Conservation (phyloP, 2,888 invertebrate genomes). For the Alentia gelatinosa region DNA sequence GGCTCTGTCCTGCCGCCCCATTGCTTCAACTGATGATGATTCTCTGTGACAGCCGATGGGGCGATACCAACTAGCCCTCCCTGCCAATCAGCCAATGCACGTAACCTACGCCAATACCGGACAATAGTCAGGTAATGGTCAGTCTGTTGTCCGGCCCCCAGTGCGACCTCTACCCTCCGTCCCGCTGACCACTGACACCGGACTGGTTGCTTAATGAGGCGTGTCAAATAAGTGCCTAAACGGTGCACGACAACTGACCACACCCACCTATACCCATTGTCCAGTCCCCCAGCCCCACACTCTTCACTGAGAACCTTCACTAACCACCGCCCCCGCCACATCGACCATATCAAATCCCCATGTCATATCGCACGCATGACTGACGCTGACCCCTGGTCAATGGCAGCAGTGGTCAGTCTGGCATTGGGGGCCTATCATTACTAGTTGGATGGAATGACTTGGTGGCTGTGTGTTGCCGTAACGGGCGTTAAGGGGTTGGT, state of each 20-base stretch:
- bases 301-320: too few species aligned
- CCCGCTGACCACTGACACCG: neutral
- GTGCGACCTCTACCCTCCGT: neutral
- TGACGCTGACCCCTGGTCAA: slow-evolving; percentile 40
- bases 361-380: slow-evolving; percentile 46
- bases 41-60: neutral
- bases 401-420: neutral
- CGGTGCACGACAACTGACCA: neutral
- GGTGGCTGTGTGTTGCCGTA: neutral
- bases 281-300: too few species aligned
- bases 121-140: slow-evolving; percentile 48
- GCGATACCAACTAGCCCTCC: neutral
- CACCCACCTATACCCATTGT: slow-evolving; percentile 2
- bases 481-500: neutral
- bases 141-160: neutral
- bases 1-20: neutral
- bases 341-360: neutral
- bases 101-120: slow-evolving; percentile 44
- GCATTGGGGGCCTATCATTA: neutral
- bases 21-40: neutral
- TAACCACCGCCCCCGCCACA: too few species aligned
- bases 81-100: slow-evolving; percentile 33
- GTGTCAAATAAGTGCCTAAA: slow-evolving; percentile 38
- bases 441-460: too few species aligned
- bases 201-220: neutral